Conservation (phyloP, 2,888 invertebrate genomes). For the Drosophila algonquin region DNA sequence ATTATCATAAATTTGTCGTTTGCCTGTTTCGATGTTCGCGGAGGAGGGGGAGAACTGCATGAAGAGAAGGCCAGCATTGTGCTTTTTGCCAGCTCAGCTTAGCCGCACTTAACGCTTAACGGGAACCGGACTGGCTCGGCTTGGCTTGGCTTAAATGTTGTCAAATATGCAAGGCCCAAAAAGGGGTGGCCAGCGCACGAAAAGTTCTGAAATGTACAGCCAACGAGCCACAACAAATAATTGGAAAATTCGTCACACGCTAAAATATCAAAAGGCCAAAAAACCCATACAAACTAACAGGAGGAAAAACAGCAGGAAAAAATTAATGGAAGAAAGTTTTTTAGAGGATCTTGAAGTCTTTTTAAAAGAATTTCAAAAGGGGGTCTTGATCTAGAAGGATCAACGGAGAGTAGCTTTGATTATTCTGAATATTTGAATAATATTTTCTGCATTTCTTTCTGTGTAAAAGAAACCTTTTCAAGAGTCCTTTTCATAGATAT, state of each 20-base stretch:
- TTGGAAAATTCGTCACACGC: slow-evolving; percentile 79
- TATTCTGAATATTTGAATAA: too few relatives aligned
- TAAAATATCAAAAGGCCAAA: slow-evolving; percentile 45
- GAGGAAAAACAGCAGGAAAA: not conserved
- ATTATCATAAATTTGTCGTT: slow-evolving; percentile 81
- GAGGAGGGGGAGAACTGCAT: slow-evolving; percentile 19
- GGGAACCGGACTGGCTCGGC: slow-evolving; percentile 10
- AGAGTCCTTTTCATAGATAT: not conserved
- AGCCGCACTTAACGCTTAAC: slow-evolving; percentile 20
- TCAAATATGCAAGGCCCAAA: slow-evolving; percentile 68
- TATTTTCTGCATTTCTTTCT: too few relatives aligned
- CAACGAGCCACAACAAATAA: slow-evolving; percentile 72
- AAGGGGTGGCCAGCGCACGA: slow-evolving; percentile 56
- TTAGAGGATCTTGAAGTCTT: not conserved
- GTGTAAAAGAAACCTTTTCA: too few relatives aligned
- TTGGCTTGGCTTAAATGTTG: slow-evolving; percentile 40
- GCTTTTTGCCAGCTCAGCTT: slow-evolving; percentile 24
- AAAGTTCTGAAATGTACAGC: slow-evolving; percentile 69
- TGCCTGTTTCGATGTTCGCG: slow-evolving; percentile 60
- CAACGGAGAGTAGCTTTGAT: not conserved
- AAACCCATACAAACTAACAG: not conserved
- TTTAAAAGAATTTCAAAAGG: rapidly evolving
- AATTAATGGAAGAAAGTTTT: not conserved
- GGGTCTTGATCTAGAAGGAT: not conserved
- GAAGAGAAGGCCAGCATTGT: slow-evolving; percentile 51